These are phyloP conservation scores for Chaetodon auriga DNA, from an alignment of 2,113 vertebrate species.

Conservation along the genomic window DNA sequence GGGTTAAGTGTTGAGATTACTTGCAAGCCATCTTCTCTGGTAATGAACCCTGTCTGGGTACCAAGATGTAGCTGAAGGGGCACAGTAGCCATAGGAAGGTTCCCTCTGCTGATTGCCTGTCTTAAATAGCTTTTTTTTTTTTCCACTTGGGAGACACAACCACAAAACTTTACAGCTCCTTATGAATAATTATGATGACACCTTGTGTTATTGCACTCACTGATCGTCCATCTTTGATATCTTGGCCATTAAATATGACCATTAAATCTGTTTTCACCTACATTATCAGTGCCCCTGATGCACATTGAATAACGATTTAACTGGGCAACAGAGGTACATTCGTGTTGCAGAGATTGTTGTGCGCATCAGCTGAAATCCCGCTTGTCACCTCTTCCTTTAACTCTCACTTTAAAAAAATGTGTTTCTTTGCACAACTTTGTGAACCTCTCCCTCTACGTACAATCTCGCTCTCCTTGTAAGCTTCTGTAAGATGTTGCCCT, in stretches of 20 bases:
- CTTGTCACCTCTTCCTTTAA: conserved; percentile 38
- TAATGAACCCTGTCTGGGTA: conserved; percentile 71
- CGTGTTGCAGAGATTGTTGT: background rate
- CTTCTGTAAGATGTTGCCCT: conserved; percentile 42
- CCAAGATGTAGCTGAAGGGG: conserved; percentile 50
- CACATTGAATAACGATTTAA: conserved; percentile 52
- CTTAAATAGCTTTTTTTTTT: conserved; percentile 46
- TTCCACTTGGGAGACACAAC: conserved; percentile 32
- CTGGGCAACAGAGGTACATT: conserved; percentile 22
- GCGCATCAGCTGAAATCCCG: conserved; percentile 10
- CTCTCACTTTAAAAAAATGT: conserved; percentile 2
- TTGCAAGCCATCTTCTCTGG: conserved; percentile 62
- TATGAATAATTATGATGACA: conserved; percentile 66
- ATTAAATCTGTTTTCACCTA: conserved; percentile 60
- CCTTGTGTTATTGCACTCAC: conserved; percentile 45
- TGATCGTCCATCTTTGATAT: conserved; percentile 45
- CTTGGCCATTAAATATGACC: conserved; percentile 50
- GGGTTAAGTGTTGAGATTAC: conserved; percentile 68
- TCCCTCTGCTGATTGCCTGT: conserved; percentile 27
- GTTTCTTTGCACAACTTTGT: conserved; percentile 32
- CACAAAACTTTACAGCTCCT: conserved; percentile 67
- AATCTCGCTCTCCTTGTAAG: conserved; percentile 28
- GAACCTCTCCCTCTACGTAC: conserved; percentile 30
- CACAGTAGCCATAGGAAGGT: conserved; percentile 17
- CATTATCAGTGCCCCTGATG: conserved; percentile 54